phyloP scores from a whole-genome alignment of 2,113 vertebrate species.

The Archilochus colubris region DNA sequence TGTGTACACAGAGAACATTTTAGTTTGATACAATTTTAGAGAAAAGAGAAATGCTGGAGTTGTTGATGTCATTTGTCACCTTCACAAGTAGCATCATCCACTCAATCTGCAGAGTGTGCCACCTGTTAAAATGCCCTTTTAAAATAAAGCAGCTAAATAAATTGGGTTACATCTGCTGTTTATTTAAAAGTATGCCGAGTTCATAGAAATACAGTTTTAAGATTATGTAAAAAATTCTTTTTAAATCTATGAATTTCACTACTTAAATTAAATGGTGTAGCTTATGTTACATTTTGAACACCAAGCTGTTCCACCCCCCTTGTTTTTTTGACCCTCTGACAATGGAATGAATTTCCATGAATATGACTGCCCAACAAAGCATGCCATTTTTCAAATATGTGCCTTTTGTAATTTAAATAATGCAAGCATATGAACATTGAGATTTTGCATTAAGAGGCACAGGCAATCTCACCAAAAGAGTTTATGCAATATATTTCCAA shows the following conservation, averaged over 20 bases:
- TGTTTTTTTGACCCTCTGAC: background rate
- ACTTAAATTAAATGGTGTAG: background rate
- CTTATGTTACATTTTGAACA: background rate
- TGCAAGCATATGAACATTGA: slow-evolving; percentile 31
- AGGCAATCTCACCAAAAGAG: slow-evolving; percentile 49
- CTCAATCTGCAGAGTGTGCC: background rate
- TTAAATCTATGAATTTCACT: background rate
- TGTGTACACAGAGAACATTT: background rate
- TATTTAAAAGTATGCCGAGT: background rate
- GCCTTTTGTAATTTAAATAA: slow-evolving; percentile 69
- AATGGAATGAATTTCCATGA: slow-evolving; percentile 28
- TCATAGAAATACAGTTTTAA: background rate
- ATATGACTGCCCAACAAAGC: slow-evolving; percentile 46
- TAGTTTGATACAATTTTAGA: background rate
- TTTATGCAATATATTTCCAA: slow-evolving; percentile 58
- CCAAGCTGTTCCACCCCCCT: background rate
- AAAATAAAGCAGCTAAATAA: background rate
- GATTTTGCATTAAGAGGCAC: slow-evolving; percentile 56
- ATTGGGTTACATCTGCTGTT: background rate
- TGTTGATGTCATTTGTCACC: background rate
- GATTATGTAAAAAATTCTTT: background rate
- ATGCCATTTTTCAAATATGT: slow-evolving; percentile 30
- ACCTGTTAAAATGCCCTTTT: background rate
- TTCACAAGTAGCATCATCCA: background rate
- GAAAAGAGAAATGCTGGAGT: background rate